Conservation (phyloP, 1,140 invertebrate species). For the Linepithema humile region DNA sequence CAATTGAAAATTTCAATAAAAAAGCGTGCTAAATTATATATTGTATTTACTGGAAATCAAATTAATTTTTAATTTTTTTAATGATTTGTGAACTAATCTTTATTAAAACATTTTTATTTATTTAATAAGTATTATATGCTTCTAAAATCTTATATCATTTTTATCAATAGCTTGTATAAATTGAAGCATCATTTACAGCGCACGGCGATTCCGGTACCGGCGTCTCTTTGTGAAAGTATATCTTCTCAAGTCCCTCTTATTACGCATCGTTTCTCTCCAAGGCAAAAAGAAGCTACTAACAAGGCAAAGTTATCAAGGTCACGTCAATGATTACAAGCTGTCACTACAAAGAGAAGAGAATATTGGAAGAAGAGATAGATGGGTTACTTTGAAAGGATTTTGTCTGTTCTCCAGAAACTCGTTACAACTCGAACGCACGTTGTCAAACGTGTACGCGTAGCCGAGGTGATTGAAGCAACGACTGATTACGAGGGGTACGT, state of each 20-base stretch:
- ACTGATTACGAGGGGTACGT: slow-evolving; percentile 57
- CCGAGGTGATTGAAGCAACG: slow-evolving; percentile 35
- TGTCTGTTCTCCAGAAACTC: not conserved
- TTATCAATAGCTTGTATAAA: too few relatives aligned
- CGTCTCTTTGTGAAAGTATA: slow-evolving; percentile 39
- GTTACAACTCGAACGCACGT: not conserved
- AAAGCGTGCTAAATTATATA: too few relatives aligned
- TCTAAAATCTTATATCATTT: too few relatives aligned
- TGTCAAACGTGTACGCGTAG: not conserved
- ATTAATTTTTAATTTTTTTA: too few relatives aligned
- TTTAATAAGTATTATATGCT: too few relatives aligned
- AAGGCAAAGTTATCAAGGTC: slow-evolving; percentile 53
- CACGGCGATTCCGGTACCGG: not conserved
- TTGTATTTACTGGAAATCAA: too few relatives aligned
- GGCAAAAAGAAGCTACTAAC: slow-evolving; percentile 59
- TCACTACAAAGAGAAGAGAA: slow-evolving; percentile 17
- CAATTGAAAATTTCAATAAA: too few relatives aligned
- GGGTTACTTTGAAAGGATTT: slow-evolving; percentile 47
- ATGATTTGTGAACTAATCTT: too few relatives aligned
- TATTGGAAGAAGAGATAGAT: not conserved
- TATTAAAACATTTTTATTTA: too few relatives aligned
- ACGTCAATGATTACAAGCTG: slow-evolving; percentile 40
- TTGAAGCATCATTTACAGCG: not conserved
- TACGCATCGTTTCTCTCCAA: not conserved
- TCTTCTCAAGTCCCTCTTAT: slow-evolving; percentile 6